phyloP scores from a whole-genome alignment of 2,888 invertebrate species.

The Hirtodrosophila confusa region DNA sequence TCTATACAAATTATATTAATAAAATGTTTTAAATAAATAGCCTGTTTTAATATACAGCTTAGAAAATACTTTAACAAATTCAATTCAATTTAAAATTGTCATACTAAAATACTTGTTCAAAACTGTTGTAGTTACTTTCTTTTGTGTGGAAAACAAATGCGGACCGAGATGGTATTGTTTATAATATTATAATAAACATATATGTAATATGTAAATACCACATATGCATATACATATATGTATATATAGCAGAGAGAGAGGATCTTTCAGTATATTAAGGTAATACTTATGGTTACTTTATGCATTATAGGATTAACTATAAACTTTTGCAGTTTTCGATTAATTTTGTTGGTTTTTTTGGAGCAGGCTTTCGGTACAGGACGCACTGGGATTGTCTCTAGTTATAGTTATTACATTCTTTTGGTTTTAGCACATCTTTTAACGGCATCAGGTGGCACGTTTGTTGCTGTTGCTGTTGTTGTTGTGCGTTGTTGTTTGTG shows the following conservation, averaged over 20 bases:
- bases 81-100: slow-evolving; percentile 51
- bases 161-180: slow-evolving; percentile 24
- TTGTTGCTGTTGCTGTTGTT: slow-evolving; percentile 5
- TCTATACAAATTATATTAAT: slow-evolving; percentile 28
- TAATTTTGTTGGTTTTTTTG: slow-evolving; percentile 31
- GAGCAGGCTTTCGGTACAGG: slow-evolving; percentile 38
- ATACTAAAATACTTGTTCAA: slow-evolving; percentile 49
- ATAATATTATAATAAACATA: slow-evolving; percentile 36
- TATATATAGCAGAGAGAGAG: slow-evolving; percentile 17
- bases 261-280: slow-evolving; percentile 34
- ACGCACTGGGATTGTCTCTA: slow-evolving; percentile 75
- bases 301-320: slow-evolving; percentile 39
- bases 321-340: slow-evolving; percentile 13
- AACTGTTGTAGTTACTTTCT: slow-evolving; percentile 25
- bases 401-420: slow-evolving; percentile 25
- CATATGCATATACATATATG: neutral
- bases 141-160: slow-evolving; percentile 50
- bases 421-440: slow-evolving; percentile 4
- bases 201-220: neutral
- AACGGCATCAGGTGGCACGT: slow-evolving; percentile 29
- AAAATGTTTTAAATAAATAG: slow-evolving; percentile 35
- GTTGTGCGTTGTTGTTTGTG: slow-evolving; percentile 12
- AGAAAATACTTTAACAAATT: slow-evolving; percentile 59
- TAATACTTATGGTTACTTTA: slow-evolving; percentile 60
- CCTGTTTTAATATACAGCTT: slow-evolving; percentile 35